Base-by-base conservation (phyloP, 1,140 invertebrate genomes). In the Lineus longissimus region DNA sequence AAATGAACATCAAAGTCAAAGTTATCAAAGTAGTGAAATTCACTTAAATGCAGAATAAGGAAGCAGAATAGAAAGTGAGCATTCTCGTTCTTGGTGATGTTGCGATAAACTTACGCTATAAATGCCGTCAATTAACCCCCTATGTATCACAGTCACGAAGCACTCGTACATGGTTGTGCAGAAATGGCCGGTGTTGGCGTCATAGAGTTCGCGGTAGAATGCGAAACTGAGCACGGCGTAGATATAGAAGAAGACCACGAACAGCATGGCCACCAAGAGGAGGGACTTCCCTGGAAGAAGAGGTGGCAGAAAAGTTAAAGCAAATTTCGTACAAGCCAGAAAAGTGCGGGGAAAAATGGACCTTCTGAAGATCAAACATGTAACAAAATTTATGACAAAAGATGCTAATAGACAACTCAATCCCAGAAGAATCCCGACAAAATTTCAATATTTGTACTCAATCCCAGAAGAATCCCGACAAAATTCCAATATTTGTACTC, bases 141-240 rank as follows among this genome's bases (percentile, higher is more conserved):
- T 70, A 45, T 73, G 76, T 15, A 76, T 68, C 47, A 79, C 62
- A 15, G 74, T 76, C 15, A 77, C 59, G 29, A 74, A 70, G 58
- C 77, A 79, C 36, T 79, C 66, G 55, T 69, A 72, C 55, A 75
- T 64, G 7, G 74, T 74, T n/a, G 60, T 59, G 63, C 77, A 79
- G 41, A 73, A 73, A 22, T 71, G 54, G 9, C 71, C 73, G 4
- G 63, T 59, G 13, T 61, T 36, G 2, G 54, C 41, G 40, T 73
- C 67, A 22, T 72, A 63, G 19, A 60, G 47, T 6, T 68, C 70
- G 6, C 75, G 64, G 29, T 70, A 66, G 43, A 77, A 66, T 6
- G 72, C 77, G 63, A 79, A 79, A 33, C 64, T 62, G 25, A 76
- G 43, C 43, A 79, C 62, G 1, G 75, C 70, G 63, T 76, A 77